Conservation (phyloP, 2,113 vertebrate genomes). For the Chloroceryle aenea region DNA sequence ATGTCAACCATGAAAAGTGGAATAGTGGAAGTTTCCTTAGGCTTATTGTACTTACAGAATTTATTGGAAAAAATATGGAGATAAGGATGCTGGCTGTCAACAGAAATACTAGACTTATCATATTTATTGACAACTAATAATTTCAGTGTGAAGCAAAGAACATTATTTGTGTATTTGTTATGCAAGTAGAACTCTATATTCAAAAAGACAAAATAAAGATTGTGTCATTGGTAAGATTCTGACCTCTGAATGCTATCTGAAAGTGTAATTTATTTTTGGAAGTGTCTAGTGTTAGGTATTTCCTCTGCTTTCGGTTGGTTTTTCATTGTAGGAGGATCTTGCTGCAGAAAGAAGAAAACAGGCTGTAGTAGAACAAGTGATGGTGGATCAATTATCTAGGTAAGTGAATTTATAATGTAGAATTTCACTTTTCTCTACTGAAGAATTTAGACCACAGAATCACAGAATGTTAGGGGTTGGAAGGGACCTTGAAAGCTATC, state of each 20-base stretch:
- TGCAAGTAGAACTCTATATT: not conserved
- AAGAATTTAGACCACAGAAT: not conserved
- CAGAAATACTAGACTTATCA: not conserved
- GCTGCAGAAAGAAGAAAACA: slow-evolving; percentile 79
- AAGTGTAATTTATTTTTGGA: not conserved
- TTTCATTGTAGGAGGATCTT: slow-evolving; percentile 76
- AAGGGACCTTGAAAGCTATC: no score
- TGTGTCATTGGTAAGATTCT: not conserved
- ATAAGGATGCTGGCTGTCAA: not conserved
- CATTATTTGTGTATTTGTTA: not conserved
- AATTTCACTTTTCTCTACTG: not conserved
- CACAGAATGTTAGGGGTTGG: no score
- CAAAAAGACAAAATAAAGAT: not conserved
- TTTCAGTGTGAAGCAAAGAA: not conserved
- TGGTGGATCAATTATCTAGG: slow-evolving; percentile 84
- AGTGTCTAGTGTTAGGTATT: not conserved
- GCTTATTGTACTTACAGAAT: not conserved
- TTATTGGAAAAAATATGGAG: not conserved
- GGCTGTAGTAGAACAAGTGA: slow-evolving; percentile 82
- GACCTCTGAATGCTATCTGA: not conserved
- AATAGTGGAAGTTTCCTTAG: not conserved
- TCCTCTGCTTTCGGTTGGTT: not conserved
- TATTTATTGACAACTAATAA: not conserved
- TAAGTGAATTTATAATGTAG: slow-evolving; percentile 20
- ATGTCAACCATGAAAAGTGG: not conserved